Evolutionary conservation across 2,888 invertebrate species (phyloP).

Genomic region (Petrolisthes manimaculis): DNA sequence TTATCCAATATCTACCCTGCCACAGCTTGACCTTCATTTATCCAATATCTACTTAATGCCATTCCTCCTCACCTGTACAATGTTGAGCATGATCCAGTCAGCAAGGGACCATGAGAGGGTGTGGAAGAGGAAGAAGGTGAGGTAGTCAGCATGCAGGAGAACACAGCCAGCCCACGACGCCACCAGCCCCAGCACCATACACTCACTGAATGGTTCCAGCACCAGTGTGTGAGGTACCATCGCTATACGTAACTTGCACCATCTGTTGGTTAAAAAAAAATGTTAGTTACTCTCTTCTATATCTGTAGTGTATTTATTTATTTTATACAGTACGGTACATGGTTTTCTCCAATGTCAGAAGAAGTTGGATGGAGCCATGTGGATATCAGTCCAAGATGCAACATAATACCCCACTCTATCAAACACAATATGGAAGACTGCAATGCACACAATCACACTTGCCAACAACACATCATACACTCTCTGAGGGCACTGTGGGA

Average conservation of each 20-base stretch:
- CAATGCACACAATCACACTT: no score
- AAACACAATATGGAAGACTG: no score
- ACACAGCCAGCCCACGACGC: slow-evolving; percentile 87
- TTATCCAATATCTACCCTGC: background rate
- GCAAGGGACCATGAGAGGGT: slow-evolving; percentile 94
- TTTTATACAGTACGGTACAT: no score
- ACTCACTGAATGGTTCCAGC: slow-evolving; percentile 95
- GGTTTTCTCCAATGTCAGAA: no score
- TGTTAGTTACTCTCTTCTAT: no score
- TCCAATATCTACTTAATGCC: background rate
- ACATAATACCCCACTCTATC: no score
- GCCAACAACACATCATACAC: no score
- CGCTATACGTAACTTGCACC: slow-evolving; percentile 95
- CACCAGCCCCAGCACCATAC: slow-evolving; percentile 91
- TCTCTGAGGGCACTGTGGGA: no score
- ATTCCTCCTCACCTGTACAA: slow-evolving; percentile 78
- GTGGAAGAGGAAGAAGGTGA: slow-evolving; percentile 93
- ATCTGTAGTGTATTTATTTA: no score
- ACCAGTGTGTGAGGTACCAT: slow-evolving; percentile 94
- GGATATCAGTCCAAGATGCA: no score
- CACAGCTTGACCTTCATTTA: no score
- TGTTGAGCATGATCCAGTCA: slow-evolving; percentile 91
- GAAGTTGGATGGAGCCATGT: no score
- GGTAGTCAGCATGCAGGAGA: slow-evolving; percentile 88
- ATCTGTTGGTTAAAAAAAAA: slow-evolving; percentile 73